Conservation (phyloP, 2,113 vertebrate genomes). For the Colius striatus region DNA sequence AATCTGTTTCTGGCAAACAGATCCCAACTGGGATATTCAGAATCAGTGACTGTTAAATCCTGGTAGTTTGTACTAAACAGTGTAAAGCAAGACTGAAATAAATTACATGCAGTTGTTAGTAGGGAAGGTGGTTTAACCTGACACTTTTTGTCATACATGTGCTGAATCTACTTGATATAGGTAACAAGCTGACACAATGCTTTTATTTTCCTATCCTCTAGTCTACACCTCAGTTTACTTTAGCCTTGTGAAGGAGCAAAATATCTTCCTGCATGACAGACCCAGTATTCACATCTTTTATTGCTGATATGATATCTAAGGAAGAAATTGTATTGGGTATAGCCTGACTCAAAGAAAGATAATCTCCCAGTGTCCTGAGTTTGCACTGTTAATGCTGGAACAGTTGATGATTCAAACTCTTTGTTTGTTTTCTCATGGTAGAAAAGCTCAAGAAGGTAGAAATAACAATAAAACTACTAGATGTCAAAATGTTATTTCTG, state of each 20-base stretch:
- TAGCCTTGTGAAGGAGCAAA: not conserved
- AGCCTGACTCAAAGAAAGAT: not conserved
- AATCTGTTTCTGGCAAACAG: not conserved
- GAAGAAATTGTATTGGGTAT: not conserved
- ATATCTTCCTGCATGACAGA: not conserved
- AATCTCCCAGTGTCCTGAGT: not conserved
- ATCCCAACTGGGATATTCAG: not conserved
- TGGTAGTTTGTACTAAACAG: not conserved
- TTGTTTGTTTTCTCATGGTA: not conserved
- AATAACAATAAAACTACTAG: not conserved
- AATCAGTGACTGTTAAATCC: not conserved
- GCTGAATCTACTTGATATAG: not conserved
- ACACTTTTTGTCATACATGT: not conserved
- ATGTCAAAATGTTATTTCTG: conserved; percentile 15
- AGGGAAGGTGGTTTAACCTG: not conserved
- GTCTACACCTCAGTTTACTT: not conserved
- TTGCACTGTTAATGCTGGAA: not conserved
- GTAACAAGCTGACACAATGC: not conserved
- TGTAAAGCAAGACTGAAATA: not conserved
- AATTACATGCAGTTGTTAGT: not conserved
- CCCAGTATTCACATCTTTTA: not conserved
- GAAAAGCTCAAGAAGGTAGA: not conserved
- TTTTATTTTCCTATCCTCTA: not conserved
- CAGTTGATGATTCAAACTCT: not conserved
- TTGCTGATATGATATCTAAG: not conserved